Percentiles rank a stretch among this genome's conserved stretches.
phyloP scores from a whole-genome alignment of 2,113 vertebrate species.

The Rhagologus leucostigma region DNA sequence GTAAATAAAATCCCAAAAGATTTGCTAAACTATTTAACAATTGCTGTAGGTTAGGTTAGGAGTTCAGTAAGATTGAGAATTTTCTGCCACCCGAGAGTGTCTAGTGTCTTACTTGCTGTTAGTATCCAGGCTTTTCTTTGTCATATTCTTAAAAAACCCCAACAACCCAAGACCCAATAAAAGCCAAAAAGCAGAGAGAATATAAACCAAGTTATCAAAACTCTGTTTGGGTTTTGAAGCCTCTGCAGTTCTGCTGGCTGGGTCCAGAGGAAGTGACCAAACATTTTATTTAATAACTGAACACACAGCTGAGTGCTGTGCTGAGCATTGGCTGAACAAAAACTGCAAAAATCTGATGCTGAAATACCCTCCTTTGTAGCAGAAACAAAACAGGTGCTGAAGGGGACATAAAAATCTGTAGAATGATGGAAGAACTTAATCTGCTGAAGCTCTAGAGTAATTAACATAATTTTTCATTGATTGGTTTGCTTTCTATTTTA shows the following conservation, averaged over 20 bases:
- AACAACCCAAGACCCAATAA: background rate
- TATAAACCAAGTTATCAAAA: background rate
- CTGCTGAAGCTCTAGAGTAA: background rate
- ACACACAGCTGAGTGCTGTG: background rate
- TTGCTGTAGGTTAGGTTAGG: background rate
- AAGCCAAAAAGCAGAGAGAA: fast-evolving
- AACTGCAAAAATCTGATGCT: background rate
- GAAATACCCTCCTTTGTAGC: background rate
- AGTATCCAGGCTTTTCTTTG: background rate
- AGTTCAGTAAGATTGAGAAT: background rate
- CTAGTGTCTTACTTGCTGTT: background rate
- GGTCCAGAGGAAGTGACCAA: background rate
- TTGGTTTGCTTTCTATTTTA: background rate
- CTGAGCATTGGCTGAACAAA: background rate
- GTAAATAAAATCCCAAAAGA: background rate
- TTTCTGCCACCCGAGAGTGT: background rate
- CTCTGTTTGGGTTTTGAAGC: background rate
- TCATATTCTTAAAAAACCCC: background rate
- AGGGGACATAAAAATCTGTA: background rate
- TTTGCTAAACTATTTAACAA: background rate
- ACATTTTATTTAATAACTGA: background rate
- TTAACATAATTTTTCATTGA: background rate
- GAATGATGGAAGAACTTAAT: background rate
- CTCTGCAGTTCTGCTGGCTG: background rate
- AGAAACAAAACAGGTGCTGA: background rate